phyloP scores from a whole-genome alignment of 92 coral and sea anemone species.

The Bergia sp. region DNA sequence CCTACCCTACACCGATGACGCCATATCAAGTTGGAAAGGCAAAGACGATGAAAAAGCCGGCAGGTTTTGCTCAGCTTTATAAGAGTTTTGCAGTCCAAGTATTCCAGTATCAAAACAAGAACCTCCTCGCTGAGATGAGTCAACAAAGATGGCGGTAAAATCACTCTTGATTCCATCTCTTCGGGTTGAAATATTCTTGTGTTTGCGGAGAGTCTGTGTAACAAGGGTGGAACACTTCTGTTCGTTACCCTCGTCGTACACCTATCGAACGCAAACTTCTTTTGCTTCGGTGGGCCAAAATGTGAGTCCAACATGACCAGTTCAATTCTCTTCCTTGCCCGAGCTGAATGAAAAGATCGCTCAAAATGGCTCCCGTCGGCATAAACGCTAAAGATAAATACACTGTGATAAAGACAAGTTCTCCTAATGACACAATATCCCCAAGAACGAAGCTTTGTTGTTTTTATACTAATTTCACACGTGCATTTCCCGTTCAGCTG shows the following conservation, averaged over 20 bases:
- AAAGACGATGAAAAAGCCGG: constrained; percentile 97
- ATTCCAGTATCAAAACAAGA: constrained; percentile 96
- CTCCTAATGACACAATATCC: constrained; percentile 98
- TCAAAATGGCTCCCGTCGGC: constrained; percentile 80
- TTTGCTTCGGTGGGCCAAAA: constrained; percentile 84
- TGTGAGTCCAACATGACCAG: constrained; percentile 91
- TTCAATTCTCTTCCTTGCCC: constrained; percentile 65
- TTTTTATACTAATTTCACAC: constrained; percentile 99
- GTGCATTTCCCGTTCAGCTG: constrained; percentile 98
- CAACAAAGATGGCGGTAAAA: constrained; percentile 89
- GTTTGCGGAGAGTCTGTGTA: constrained; percentile 85
- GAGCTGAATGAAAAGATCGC: constrained; percentile 64
- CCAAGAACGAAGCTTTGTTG: constrained; percentile 99
- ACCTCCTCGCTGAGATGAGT: constrained; percentile 98
- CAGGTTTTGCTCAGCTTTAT: constrained; percentile 96
- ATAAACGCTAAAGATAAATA: constrained; percentile 94
- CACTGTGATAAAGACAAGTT: constrained; percentile 86
- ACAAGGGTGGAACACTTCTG: constrained; percentile 73
- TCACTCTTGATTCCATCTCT: constrained; percentile 88
- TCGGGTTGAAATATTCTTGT: constrained; percentile 96
- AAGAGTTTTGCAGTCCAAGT: constrained; percentile 98
- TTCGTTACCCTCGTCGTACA: constrained; percentile 64
- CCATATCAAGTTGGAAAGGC: constrained; percentile 99
- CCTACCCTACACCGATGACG: constrained; percentile 99
- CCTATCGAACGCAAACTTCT: constrained; percentile 69